Percentiles rank a stretch among this genome's conserved stretches.
Conservation (phyloP, 2,113 vertebrate genomes). For the Apeltes quadracus region DNA sequence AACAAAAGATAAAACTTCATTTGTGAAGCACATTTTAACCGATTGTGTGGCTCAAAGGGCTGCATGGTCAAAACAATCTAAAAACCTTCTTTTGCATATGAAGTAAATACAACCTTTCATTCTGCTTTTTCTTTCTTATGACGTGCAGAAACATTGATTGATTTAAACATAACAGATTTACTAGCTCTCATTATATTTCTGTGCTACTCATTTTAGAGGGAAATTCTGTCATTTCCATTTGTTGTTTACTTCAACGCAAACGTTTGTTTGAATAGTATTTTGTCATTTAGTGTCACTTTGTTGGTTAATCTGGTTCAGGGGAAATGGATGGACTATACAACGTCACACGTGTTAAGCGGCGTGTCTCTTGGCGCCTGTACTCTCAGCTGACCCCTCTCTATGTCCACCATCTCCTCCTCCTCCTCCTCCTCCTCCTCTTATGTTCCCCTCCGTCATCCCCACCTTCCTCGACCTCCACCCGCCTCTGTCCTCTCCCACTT, state of each 20-base stretch:
- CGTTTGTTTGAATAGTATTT: neutral
- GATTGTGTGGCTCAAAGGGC: too few relatives aligned
- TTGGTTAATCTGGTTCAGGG: neutral
- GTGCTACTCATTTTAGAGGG: too few relatives aligned
- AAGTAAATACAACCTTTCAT: neutral
- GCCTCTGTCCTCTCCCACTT: constrained; percentile 26
- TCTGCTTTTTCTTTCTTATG: neutral
- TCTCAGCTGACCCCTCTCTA: constrained; percentile 34
- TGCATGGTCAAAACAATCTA: too few relatives aligned
- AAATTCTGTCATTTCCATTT: too few relatives aligned
- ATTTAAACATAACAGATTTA: too few relatives aligned
- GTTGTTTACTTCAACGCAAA: too few relatives aligned
- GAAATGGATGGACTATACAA: constrained; percentile 15
- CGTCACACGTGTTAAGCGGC: constrained; percentile 3
- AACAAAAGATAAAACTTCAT: too few relatives aligned
- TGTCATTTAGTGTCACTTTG: neutral
- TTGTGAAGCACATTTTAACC: too few relatives aligned
- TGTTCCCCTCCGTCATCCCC: constrained; percentile 39
- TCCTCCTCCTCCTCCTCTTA: constrained; percentile 34
- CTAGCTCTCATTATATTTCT: too few relatives aligned
- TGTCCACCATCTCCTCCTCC: constrained; percentile 39
- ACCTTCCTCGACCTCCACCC: constrained; percentile 41
- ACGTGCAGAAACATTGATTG: neutral
- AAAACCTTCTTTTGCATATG: too few relatives aligned
- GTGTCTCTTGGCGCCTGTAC: constrained; percentile 11